A percentile compares a stretch with the other conserved stretches of the same genome.
Evolutionary conservation across 2,113 vertebrate genomes (phyloP).

Genomic region (Muntiacus reevesi): DNA sequence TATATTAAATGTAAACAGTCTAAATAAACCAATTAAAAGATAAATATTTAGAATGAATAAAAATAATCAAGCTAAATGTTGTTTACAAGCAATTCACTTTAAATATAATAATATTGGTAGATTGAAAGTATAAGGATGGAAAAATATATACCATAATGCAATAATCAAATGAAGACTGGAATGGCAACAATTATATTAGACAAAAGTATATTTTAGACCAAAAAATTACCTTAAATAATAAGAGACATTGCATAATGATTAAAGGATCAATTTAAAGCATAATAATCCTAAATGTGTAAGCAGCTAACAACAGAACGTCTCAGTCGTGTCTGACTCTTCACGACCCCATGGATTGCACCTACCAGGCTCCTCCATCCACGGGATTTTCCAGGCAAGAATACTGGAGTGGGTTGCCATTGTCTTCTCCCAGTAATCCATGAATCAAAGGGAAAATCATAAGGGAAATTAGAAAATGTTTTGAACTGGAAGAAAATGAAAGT

Average conservation of each 20-base stretch:
- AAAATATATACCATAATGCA: background rate
- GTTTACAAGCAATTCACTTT: background rate
- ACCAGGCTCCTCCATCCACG: background rate
- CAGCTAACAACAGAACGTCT: background rate
- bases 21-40: background rate
- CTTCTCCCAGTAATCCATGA: background rate
- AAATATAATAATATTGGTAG: background rate
- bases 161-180: background rate
- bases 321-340: rapidly evolving
- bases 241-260: background rate
- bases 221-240: background rate
- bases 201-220: background rate
- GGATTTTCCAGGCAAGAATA: background rate
- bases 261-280: background rate
- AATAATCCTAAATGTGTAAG: background rate
- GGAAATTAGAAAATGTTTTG: background rate
- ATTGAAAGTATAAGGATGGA: background rate
- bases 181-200: background rate
- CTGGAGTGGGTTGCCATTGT: background rate
- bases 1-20: background rate
- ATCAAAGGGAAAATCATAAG: background rate
- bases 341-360: background rate
- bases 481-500: background rate
- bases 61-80: background rate
- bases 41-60: background rate